These are phyloP conservation scores for Thumatha senex DNA, from an alignment of 2,888 invertebrate species.

Conservation along the genomic window DNA sequence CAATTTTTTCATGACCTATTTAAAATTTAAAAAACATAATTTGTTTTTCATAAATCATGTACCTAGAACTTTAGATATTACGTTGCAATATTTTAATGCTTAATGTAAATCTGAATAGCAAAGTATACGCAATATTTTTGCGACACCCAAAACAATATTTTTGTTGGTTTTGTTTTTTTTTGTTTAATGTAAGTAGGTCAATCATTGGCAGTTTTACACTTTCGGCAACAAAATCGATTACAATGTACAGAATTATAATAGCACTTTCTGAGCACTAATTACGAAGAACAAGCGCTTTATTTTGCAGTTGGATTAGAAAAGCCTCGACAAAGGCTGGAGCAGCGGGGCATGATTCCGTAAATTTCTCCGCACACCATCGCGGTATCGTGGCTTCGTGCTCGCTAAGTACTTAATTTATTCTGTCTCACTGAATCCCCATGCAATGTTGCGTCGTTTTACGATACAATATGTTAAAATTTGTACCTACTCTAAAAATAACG, in stretches of 20 bases:
- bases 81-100: no score
- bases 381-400: conserved; percentile 10
- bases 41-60: no score
- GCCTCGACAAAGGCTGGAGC: conserved; percentile 32
- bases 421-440: conserved; percentile 27
- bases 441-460: conserved; percentile 16
- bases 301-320: conserved; percentile 31
- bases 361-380: conserved; percentile 44
- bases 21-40: no score
- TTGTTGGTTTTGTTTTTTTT: no score
- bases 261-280: conserved; percentile 13
- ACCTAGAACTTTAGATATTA: no score
- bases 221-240: conserved; percentile 1
- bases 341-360: conserved; percentile 46
- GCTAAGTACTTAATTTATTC: conserved; percentile 34
- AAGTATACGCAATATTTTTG: no score
- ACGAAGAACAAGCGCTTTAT: conserved; percentile 11
- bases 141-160: no score
- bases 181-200: no score
- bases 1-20: no score
- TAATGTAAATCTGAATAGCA: no score
- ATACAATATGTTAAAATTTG: neutral
- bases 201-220: no score
- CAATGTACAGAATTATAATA: conserved; percentile 1
- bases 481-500: no score